Percentiles rank a stretch among this genome's conserved stretches.
These are phyloP conservation scores for Poliocrania exsul DNA, from an alignment of 2,797 vertebrate genomes.

Conservation along the genomic window DNA sequence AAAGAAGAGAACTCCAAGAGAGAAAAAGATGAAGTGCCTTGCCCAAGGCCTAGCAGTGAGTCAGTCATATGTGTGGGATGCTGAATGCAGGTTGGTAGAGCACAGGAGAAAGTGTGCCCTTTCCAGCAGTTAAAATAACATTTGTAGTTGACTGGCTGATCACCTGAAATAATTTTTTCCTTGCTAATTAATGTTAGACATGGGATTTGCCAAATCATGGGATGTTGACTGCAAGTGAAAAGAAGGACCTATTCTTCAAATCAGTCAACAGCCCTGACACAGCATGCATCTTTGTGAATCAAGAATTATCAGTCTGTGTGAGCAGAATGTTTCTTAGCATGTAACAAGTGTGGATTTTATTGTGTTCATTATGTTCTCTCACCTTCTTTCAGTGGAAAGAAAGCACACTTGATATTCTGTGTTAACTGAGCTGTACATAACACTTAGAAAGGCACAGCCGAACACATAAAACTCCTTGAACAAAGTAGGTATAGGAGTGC, in stretches of 20 bases:
- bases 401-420: not conserved
- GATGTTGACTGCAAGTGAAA: not conserved
- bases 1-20: constrained; percentile 23
- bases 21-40: constrained; percentile 47
- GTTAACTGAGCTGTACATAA: not conserved
- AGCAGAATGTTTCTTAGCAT: not conserved
- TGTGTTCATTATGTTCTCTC: not conserved
- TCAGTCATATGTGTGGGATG: constrained; percentile 56
- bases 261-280: not conserved
- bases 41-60: constrained; percentile 43
- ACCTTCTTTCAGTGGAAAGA: not conserved
- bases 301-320: not conserved
- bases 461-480: constrained; percentile 17
- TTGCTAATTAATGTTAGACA: not conserved
- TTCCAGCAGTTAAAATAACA: constrained; percentile 25
- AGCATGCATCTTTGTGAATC: not conserved
- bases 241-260: not conserved
- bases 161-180: not conserved
- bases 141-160: not conserved
- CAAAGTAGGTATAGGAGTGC: not conserved
- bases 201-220: not conserved
- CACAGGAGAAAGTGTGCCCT: constrained; percentile 2
- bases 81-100: constrained; percentile 26
- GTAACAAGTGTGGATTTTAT: not conserved
- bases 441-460: not conserved